phyloP scores from a whole-genome alignment of 1,140 invertebrate species.

The Penaeus japonicus region DNA sequence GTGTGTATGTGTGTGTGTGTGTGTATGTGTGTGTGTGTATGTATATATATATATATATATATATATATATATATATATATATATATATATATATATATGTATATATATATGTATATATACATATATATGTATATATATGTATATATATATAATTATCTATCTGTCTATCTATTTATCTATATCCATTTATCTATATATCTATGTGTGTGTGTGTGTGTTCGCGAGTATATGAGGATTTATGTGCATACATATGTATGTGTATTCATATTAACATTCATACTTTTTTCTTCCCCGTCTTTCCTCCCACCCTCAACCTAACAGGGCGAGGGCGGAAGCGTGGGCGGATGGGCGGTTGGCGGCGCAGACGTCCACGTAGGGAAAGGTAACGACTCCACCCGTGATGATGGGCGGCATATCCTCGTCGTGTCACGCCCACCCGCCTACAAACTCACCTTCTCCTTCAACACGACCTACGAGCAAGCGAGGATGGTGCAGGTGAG shows the following conservation, averaged over 20 bases:
- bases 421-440: slow-evolving; percentile 34
- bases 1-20: neutral
- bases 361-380: slow-evolving; percentile 35
- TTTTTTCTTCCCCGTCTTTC: neutral
- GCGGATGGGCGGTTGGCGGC: slow-evolving; percentile 39
- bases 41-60: neutral
- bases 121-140: neutral
- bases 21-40: neutral
- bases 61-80: neutral
- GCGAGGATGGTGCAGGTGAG: slow-evolving; percentile 36
- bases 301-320: neutral
- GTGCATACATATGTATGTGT: neutral
- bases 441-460: slow-evolving; percentile 47
- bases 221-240: neutral
- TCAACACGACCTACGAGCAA: slow-evolving; percentile 36
- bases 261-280: neutral
- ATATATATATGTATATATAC: neutral
- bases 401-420: slow-evolving; percentile 33
- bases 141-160: neutral
- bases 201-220: neutral
- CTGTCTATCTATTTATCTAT: slow-evolving; percentile 1
- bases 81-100: neutral
- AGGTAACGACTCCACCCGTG: slow-evolving; percentile 20
- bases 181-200: neutral
- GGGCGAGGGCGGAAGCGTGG: slow-evolving; percentile 46